Percentiles rank a stretch among this genome's conserved stretches.
Conservation (phyloP, 2,888 invertebrate genomes). For the Ramazzottius varieornatus region DNA sequence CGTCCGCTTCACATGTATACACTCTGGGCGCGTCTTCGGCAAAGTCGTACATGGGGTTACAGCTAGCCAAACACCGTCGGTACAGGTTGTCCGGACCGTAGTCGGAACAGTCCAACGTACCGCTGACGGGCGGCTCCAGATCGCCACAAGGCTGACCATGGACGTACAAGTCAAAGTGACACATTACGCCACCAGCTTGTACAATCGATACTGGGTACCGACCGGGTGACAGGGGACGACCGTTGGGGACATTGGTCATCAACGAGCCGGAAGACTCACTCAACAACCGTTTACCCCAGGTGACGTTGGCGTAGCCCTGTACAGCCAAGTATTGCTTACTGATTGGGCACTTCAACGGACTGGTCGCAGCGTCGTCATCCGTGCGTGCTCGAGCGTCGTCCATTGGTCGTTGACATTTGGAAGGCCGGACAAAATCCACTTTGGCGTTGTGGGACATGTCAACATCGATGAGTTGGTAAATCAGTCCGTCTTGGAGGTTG, state of each 20-base stretch:
- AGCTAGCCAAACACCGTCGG: constrained; percentile 51
- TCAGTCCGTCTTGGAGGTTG: not conserved
- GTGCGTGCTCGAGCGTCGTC: no score
- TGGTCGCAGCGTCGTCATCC: no score
- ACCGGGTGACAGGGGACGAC: not conserved
- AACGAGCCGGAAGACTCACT: not conserved
- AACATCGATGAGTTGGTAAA: not conserved
- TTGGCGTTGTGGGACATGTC: not conserved
- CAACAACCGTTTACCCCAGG: not conserved
- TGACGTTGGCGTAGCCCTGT: not conserved
- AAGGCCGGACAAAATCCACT: not conserved
- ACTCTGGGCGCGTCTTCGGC: not conserved
- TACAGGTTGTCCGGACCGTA: constrained; percentile 90
- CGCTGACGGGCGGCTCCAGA: constrained; percentile 62
- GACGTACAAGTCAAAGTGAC: constrained; percentile 7
- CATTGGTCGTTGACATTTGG: not conserved
- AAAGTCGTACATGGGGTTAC: not conserved
- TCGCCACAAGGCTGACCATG: constrained; percentile 56
- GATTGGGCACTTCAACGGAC: not conserved
- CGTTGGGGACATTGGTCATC: not conserved
- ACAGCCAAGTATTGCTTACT: not conserved
- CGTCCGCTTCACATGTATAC: not conserved
- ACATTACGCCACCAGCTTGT: not conserved
- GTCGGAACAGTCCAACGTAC: constrained; percentile 65
- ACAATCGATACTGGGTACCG: not conserved